These are phyloP conservation scores for Melanchra persicariae DNA, from an alignment of 2,888 invertebrate species.

Conservation along the genomic window DNA sequence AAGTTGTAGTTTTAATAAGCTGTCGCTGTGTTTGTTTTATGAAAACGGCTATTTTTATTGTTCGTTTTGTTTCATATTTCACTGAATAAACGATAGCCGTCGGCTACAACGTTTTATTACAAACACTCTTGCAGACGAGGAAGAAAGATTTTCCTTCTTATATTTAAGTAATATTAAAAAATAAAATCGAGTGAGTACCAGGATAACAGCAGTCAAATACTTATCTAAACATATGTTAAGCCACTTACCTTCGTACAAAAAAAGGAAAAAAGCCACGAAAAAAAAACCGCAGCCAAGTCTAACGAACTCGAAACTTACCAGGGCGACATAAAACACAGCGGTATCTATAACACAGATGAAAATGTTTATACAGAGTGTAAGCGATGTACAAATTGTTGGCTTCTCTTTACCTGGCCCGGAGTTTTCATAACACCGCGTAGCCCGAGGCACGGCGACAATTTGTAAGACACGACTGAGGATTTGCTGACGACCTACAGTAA, in stretches of 20 bases:
- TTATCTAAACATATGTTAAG: conserved; percentile 25
- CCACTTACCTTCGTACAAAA: conserved; percentile 6
- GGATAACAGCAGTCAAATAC: conserved; percentile 20
- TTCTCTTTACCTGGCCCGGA: conserved; percentile 83
- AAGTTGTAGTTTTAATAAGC: conserved; percentile 11
- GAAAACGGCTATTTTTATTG: not conserved
- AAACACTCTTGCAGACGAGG: not conserved
- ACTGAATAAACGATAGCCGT: not conserved
- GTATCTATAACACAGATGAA: conserved; percentile 82
- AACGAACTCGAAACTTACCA: conserved; percentile 67
- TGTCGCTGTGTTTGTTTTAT: conserved; percentile 7
- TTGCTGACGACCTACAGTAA: conserved; percentile 83
- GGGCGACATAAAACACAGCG: conserved; percentile 75
- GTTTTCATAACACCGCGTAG: conserved; percentile 86
- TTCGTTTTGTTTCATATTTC: conserved; percentile 1
- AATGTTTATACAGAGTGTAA: conserved; percentile 87
- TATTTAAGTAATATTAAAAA: not conserved
- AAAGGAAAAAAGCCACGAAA: conserved; percentile 17
- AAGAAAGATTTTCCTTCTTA: not conserved
- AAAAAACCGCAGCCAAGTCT: conserved; percentile 39
- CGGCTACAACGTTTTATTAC: not conserved
- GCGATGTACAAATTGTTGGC: conserved; percentile 88
- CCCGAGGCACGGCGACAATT: conserved; percentile 86
- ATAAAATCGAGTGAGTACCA: not conserved
- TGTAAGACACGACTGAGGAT: conserved; percentile 81